These are phyloP conservation scores for Spatula clypeata DNA, from an alignment of 2,797 vertebrate genomes.

Conservation along the genomic window DNA sequence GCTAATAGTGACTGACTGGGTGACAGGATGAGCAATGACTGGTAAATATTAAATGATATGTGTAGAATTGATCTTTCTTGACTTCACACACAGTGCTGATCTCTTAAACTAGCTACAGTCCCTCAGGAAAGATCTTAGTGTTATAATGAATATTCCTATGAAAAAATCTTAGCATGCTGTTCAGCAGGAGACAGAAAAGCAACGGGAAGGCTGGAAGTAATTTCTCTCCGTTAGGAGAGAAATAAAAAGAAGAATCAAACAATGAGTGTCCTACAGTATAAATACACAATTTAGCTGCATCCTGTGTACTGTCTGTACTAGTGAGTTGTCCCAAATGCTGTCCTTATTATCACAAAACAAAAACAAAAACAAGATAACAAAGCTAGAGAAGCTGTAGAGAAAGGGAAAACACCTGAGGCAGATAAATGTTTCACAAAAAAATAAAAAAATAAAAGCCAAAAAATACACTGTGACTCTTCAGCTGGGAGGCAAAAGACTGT, in stretches of 20 bases:
- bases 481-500: background rate
- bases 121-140: background rate
- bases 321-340: background rate
- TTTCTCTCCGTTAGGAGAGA: background rate
- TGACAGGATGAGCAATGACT: background rate
- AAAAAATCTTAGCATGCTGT: background rate
- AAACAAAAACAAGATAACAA: background rate
- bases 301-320: background rate
- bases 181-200: background rate
- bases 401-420: background rate
- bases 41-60: background rate
- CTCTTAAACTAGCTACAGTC: background rate
- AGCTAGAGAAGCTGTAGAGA: background rate
- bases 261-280: background rate
- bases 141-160: background rate
- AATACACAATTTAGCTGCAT: background rate
- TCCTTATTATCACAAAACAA: background rate
- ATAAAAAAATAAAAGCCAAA: background rate
- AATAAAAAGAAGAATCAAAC: slow-evolving; percentile 1
- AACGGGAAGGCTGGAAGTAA: background rate
- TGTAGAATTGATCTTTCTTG: background rate
- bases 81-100: background rate
- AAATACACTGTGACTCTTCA: background rate
- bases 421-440: background rate
- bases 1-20: background rate